Percentiles rank a stretch among this genome's conserved stretches.
These are phyloP conservation scores for Muscicapa striata DNA, from an alignment of 2,797 vertebrate species.

Conservation along the genomic window DNA sequence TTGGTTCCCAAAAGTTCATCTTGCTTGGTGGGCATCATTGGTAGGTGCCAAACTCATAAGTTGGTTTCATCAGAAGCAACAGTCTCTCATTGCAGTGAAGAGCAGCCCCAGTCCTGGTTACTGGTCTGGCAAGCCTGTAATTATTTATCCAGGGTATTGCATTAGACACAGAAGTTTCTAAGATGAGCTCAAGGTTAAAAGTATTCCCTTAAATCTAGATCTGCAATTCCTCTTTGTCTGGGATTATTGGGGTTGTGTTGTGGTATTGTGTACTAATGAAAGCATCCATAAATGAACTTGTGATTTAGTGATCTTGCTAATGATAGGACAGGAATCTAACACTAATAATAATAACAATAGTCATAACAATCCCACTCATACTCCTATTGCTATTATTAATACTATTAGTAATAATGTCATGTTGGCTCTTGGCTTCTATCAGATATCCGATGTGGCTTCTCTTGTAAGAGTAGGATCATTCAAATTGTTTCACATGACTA, in stretches of 20 bases:
- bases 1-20: not conserved
- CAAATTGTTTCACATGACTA: not conserved
- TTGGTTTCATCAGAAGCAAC: not conserved
- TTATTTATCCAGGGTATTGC: not conserved
- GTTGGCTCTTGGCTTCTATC: not conserved
- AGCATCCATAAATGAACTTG: not conserved
- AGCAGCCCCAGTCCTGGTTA: not conserved
- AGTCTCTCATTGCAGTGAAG: not conserved
- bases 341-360: not conserved
- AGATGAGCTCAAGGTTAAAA: not conserved
- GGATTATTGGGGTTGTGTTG: not conserved
- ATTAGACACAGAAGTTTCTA: not conserved
- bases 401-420: not conserved
- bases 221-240: not conserved
- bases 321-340: not conserved
- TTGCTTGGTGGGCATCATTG: not conserved
- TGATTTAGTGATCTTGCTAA: not conserved
- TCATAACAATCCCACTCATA: not conserved
- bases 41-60: not conserved
- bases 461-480: not conserved
- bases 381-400: not conserved
- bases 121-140: fast-evolving
- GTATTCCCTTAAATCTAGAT: not conserved
- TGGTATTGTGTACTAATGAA: not conserved
- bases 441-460: not conserved